These are phyloP conservation scores for Ptyas mucosa DNA, from an alignment of 2,113 vertebrate species.

Conservation along the genomic window DNA sequence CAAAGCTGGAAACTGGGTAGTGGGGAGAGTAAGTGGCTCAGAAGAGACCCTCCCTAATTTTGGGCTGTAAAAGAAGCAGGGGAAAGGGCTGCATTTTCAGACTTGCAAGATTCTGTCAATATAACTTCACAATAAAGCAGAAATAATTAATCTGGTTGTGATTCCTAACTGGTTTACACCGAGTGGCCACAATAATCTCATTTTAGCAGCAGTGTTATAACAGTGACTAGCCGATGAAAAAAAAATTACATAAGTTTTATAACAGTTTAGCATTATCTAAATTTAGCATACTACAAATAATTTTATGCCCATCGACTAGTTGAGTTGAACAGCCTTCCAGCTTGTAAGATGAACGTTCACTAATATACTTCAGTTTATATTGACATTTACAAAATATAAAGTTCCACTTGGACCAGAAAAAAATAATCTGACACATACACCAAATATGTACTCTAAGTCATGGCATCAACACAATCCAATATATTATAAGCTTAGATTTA, in stretches of 20 bases:
- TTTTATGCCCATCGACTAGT: conserved; percentile 28
- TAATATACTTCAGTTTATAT: not conserved
- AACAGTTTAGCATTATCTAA: conserved; percentile 7
- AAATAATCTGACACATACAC: not conserved
- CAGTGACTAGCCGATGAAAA: conserved; percentile 22
- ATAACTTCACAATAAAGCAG: not conserved
- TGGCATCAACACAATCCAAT: accelerated
- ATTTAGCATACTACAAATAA: conserved; percentile 26
- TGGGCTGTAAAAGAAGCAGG: not conserved
- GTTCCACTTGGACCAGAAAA: conserved; percentile 29
- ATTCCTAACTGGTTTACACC: not conserved
- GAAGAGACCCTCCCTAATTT: not conserved
- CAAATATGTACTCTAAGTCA: accelerated
- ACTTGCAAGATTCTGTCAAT: not conserved
- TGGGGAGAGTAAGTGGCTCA: not conserved
- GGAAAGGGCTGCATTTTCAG: not conserved
- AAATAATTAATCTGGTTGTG: not conserved
- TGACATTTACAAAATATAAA: not conserved
- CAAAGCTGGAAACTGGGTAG: not conserved
- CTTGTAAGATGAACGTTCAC: not conserved
- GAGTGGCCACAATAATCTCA: not conserved
- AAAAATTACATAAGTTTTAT: conserved; percentile 28
- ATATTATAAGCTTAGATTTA: accelerated
- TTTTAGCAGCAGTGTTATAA: conserved; percentile 32
- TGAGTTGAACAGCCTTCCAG: conserved; percentile 22